Base-by-base conservation (phyloP, 2,797 vertebrate genomes). In the Clarias platycephalus region DNA sequence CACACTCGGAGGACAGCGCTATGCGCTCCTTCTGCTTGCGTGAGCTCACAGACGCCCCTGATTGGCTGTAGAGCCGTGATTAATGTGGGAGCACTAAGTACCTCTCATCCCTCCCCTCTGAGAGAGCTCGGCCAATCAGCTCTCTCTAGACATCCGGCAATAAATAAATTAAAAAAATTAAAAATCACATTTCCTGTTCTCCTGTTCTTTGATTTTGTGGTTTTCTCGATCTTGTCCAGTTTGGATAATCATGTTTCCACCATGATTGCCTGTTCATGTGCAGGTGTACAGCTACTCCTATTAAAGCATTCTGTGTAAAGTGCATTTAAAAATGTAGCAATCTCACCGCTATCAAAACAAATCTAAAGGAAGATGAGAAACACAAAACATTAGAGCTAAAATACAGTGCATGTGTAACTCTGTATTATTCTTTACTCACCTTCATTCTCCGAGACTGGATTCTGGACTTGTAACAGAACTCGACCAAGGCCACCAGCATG, bases 381-480 rank as follows among this genome's bases (percentile, higher is more conserved):
- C 28, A 31, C 16, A 55, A 57, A 55, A 57, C 26, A 49, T n/a
- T 22, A 7, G 22, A n/a, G 68, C 9, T 40, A n/a, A 72, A 80
- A 44, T 49, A 80, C 53, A 28, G 31, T 13, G n/a, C 16, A 26
- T 18, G 24, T 75, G 26, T 15, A 24, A n/a, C 78, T 44, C 9
- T 18, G n/a, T 82, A 64, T 70, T n/a, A 70, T 70, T n/a, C 78
- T 81, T 86, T 81, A 86, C 81, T 94, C 93, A 99, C 98, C 97
- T 99, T 98, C 98, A 99, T 99, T 90, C 97, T 93, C 86, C 95
- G 95, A 22, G 98, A 98, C 94, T 99, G 97, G 62, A 97, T 97
- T 88, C 97, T 95, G 78, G 98, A 99, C 93, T 99, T 99, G 96
- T 99, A 99, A 95, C 98, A 99, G 95, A 99, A 99, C 94, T 99